Conservation (phyloP, 2,797 vertebrate species). For the Epinephelus awoara region DNA sequence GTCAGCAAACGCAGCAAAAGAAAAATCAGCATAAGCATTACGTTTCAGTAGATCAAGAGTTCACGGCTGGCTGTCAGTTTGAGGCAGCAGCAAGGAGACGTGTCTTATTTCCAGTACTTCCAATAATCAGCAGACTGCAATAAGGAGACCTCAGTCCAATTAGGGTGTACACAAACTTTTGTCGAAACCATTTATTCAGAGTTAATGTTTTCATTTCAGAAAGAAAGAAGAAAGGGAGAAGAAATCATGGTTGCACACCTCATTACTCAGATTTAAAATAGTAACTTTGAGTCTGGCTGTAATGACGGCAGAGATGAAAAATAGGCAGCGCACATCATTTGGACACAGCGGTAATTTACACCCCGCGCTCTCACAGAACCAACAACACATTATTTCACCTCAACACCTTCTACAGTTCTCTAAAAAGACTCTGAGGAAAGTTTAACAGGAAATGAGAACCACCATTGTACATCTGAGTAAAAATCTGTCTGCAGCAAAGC, state of each 20-base stretch:
- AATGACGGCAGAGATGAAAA: constrained; percentile 61
- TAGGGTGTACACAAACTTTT: constrained; percentile 20
- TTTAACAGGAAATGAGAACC: constrained; percentile 59
- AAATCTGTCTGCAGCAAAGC: constrained; percentile 37
- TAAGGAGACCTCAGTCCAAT: constrained; percentile 30
- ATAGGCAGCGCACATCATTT: constrained; percentile 36
- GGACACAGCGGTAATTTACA: constrained; percentile 50
- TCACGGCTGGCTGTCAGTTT: constrained; percentile 3
- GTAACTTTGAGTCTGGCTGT: constrained; percentile 45
- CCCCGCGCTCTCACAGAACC: constrained; percentile 3
- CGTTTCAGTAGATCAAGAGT: neutral
- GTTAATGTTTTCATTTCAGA: constrained; percentile 46
- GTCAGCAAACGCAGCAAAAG: constrained; percentile 10
- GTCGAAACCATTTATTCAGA: constrained; percentile 35
- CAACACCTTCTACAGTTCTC: constrained; percentile 30
- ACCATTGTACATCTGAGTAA: constrained; percentile 12
- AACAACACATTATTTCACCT: constrained; percentile 39
- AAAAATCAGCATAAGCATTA: neutral
- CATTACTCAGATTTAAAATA: constrained; percentile 55
- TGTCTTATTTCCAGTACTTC: constrained; percentile 7
- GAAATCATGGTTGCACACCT: constrained; percentile 41
- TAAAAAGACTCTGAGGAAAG: constrained; percentile 44
- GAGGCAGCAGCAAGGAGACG: neutral
- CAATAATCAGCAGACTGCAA: constrained; percentile 23
- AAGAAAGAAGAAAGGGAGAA: constrained; percentile 6